phyloP scores from a whole-genome alignment of 2,888 invertebrate genomes.

The Lepidonotus clava region DNA sequence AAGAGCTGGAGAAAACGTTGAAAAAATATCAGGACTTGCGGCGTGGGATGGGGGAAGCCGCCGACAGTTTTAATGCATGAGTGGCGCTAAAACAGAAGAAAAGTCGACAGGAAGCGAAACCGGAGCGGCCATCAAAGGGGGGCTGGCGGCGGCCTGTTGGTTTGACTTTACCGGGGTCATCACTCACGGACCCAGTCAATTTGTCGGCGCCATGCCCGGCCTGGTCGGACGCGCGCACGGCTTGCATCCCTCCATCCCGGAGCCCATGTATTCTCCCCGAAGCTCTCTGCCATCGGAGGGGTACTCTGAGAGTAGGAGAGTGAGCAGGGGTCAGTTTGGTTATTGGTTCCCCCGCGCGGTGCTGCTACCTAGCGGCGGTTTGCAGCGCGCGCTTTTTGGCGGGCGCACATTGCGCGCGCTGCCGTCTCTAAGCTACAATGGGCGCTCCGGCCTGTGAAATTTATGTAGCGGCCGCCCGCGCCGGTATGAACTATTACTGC shows the following conservation, averaged over 20 bases:
- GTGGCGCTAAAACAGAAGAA: conserved; percentile 16
- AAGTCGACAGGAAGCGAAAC: conserved; percentile 46
- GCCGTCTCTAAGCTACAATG: conserved; percentile 13
- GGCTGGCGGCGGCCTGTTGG: not conserved
- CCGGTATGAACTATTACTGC: conserved; percentile 13
- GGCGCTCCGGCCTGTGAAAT: conserved; percentile 31
- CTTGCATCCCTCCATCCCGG: too few relatives aligned
- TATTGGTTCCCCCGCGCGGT: too few relatives aligned
- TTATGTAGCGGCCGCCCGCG: conserved; percentile 33
- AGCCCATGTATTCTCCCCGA: not conserved
- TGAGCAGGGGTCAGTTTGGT: too few relatives aligned
- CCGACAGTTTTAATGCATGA: conserved; percentile 30
- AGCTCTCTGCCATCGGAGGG: too few relatives aligned
- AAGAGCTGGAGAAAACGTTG: not conserved
- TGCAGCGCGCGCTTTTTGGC: not conserved
- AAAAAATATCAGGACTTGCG: not conserved
- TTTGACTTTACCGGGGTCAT: conserved; percentile 28
- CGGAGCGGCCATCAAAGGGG: conserved; percentile 17
- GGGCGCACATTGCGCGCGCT: not conserved
- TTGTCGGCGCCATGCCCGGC: conserved; percentile 14
- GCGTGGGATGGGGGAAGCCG: not conserved
- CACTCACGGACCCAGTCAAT: conserved; percentile 18
- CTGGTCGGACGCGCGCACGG: not conserved
- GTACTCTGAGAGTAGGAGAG: too few relatives aligned
- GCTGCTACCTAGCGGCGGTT: not conserved